A percentile compares a stretch with the other conserved stretches of the same genome.
phyloP scores from a whole-genome alignment of 2,797 vertebrate genomes.

The Falco cherrug region DNA sequence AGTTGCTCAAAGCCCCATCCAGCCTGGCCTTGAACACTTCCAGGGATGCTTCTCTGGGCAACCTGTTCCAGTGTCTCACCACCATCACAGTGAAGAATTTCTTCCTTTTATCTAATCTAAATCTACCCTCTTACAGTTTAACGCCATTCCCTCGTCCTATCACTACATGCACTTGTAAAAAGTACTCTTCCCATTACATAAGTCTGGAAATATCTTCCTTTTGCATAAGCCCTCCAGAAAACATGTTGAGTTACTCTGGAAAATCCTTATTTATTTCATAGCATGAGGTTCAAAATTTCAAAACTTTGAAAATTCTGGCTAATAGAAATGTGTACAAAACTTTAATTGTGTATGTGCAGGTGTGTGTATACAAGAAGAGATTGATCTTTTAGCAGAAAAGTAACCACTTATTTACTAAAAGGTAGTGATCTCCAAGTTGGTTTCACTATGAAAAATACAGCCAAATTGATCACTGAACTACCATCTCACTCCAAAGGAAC shows the following conservation, averaged over 20 bases:
- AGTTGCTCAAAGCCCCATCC: too few species aligned
- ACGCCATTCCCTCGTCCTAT: too few species aligned
- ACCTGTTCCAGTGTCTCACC: too few species aligned
- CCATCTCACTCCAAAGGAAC: neutral
- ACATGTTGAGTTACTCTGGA: neutral
- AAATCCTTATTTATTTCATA: neutral
- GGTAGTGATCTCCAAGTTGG: neutral
- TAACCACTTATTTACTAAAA: neutral
- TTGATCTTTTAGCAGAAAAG: neutral
- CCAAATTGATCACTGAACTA: neutral
- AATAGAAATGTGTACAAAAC: neutral
- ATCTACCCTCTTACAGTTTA: too few species aligned
- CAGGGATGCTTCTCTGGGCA: too few species aligned
- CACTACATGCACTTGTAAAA: too few species aligned
- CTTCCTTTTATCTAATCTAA: too few species aligned
- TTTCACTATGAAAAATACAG: neutral
- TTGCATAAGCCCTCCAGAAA: slow-evolving; percentile 19
- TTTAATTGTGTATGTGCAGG: neutral
- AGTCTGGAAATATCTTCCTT: neutral
- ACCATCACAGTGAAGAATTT: too few species aligned
- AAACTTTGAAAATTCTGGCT: neutral
- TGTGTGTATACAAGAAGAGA: neutral
- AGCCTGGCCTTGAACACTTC: too few species aligned
- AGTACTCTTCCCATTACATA: neutral
- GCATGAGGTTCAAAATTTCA: rapidly evolving